phyloP scores from a whole-genome alignment of 2,113 vertebrate genomes.

The Mormyrus iriodes region DNA sequence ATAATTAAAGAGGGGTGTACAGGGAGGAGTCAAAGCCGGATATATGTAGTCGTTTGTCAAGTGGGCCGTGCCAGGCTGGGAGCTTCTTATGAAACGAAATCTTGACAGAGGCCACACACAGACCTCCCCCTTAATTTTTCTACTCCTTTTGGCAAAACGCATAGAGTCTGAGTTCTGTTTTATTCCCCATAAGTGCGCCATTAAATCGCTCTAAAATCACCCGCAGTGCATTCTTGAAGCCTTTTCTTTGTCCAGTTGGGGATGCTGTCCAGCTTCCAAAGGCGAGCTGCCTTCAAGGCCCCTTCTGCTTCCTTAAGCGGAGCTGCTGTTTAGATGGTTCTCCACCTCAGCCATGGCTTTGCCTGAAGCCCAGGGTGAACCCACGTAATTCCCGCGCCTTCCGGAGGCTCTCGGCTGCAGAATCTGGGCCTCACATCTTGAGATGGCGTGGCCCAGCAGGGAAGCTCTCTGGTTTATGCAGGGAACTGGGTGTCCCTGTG shows the following conservation, averaged over 20 bases:
- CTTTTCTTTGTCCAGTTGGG: neutral
- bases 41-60: constrained; percentile 10
- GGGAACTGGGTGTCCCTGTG: neutral
- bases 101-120: constrained; percentile 1
- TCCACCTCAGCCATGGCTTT: neutral
- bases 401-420: neutral
- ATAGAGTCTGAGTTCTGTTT: constrained; percentile 14
- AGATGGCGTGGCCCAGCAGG: neutral
- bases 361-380: neutral
- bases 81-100: neutral
- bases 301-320: neutral
- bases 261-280: neutral
- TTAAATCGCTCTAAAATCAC: neutral
- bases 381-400: neutral
- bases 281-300: no score
- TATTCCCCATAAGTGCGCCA: constrained; percentile 1
- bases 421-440: neutral
- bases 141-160: neutral
- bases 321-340: neutral
- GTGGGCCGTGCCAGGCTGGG: neutral
- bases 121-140: neutral
- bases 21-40: neutral
- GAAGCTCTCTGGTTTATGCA: neutral
- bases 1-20: neutral
- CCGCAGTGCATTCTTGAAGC: neutral